Evolutionary conservation across 2,113 vertebrate species (phyloP).

Genomic region (Serinus canaria): DNA sequence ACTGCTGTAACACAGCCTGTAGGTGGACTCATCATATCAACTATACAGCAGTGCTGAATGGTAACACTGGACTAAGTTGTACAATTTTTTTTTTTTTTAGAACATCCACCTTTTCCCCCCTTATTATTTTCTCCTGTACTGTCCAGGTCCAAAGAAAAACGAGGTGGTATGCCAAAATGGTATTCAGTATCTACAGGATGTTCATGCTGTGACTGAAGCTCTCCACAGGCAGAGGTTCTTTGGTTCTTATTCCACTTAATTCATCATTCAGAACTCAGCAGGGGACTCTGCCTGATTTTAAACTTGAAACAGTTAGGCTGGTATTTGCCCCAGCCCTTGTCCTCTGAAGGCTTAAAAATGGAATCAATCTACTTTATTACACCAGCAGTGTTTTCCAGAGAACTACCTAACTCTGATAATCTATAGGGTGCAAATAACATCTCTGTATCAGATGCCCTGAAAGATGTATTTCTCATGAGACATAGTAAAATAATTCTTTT

Average conservation of each 20-base stretch:
- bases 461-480: not conserved
- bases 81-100: not conserved
- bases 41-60: not conserved
- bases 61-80: not conserved
- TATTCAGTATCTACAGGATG: conserved; percentile 66
- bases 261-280: conserved; percentile 59
- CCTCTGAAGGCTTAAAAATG: conserved; percentile 17
- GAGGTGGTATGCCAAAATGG: conserved; percentile 60
- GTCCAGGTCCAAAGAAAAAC: conserved; percentile 59
- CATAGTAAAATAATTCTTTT: not conserved
- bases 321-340: conserved; percentile 43
- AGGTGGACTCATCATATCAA: conserved; percentile 59
- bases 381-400: not conserved
- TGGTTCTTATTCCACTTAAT: conserved; percentile 68
- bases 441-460: conserved; percentile 17
- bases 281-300: conserved; percentile 47
- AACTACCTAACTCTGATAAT: not conserved
- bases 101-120: not conserved
- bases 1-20: conserved; percentile 42
- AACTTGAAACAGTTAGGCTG: conserved; percentile 56
- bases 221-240: conserved; percentile 62
- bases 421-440: conserved; percentile 44
- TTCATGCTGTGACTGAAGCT: conserved; percentile 66
- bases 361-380: conserved; percentile 55
- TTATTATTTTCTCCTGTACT: conserved; percentile 47